A percentile compares a stretch with the other conserved stretches of the same genome.
Conservation (phyloP, 2,113 vertebrate species). For the Stigmatopora nigra region DNA sequence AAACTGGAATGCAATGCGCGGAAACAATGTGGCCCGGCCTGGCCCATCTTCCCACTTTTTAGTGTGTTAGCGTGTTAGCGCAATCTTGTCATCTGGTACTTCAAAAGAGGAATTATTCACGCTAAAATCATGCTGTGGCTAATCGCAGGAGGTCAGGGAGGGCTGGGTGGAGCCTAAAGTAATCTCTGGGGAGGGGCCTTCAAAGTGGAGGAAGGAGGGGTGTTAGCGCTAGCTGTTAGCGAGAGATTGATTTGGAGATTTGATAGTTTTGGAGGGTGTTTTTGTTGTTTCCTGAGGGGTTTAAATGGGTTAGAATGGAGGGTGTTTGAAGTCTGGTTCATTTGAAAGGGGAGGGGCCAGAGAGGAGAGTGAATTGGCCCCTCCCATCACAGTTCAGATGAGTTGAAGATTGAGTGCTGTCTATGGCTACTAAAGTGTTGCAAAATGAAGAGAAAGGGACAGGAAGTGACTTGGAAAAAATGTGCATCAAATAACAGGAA, state of each 20-base stretch:
- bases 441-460: neutral
- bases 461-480: too few species aligned
- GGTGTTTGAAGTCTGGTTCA: too few species aligned
- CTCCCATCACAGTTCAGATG: too few species aligned
- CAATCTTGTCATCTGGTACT: constrained; percentile 7
- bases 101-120: constrained; percentile 33
- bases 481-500: too few species aligned
- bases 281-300: too few species aligned
- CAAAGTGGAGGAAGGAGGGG: constrained; percentile 20
- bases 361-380: too few species aligned
- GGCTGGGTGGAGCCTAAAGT: constrained; percentile 33
- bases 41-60: neutral
- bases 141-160: constrained; percentile 54
- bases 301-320: too few species aligned
- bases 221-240: constrained; percentile 12
- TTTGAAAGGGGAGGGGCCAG: too few species aligned
- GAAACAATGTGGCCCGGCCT: constrained; percentile 15
- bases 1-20: constrained; percentile 33
- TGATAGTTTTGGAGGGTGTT: too few species aligned
- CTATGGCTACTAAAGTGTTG: too few species aligned
- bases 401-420: too few species aligned
- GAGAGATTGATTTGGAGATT: neutral
- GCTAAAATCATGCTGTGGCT: constrained; percentile 60
- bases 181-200: constrained; percentile 42
- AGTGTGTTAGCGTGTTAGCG: neutral